Evolutionary conservation across 2,888 invertebrate species (phyloP).

Genomic region (Pelosia muscerda): DNA sequence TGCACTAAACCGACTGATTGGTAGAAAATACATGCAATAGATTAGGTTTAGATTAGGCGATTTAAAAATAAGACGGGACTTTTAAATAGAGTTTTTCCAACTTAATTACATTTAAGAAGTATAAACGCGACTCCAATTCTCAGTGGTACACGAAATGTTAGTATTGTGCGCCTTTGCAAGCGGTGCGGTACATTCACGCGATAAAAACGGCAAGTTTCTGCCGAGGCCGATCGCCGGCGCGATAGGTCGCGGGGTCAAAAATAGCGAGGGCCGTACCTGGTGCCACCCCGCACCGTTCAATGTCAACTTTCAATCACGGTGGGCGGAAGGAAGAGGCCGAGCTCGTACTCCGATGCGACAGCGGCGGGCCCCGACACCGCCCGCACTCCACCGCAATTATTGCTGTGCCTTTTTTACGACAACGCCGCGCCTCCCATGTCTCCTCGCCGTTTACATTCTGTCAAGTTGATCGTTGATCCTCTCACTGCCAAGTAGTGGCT

Average conservation of each 20-base stretch:
- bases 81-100: neutral
- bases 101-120: constrained; percentile 62
- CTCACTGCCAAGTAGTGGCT: constrained; percentile 63
- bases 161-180: constrained; percentile 76
- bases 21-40: constrained; percentile 34
- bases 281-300: constrained; percentile 81
- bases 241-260: constrained; percentile 85
- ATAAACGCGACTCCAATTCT: constrained; percentile 69
- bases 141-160: constrained; percentile 68
- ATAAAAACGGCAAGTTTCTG: constrained; percentile 80
- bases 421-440: constrained; percentile 65
- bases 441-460: constrained; percentile 72
- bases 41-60: constrained; percentile 2
- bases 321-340: constrained; percentile 79
- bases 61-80: neutral
- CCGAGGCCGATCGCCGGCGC: constrained; percentile 83
- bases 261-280: constrained; percentile 84
- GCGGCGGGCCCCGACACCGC: constrained; percentile 54
- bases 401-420: constrained; percentile 74
- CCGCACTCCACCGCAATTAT: constrained; percentile 71
- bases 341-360: constrained; percentile 72
- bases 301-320: constrained; percentile 85
- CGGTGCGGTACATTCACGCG: constrained; percentile 78
- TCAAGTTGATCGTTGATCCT: constrained; percentile 75
- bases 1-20: constrained; percentile 48